These are phyloP conservation scores for Lumbricus terrestris DNA, from an alignment of 2,888 invertebrate species.

Conservation along the genomic window DNA sequence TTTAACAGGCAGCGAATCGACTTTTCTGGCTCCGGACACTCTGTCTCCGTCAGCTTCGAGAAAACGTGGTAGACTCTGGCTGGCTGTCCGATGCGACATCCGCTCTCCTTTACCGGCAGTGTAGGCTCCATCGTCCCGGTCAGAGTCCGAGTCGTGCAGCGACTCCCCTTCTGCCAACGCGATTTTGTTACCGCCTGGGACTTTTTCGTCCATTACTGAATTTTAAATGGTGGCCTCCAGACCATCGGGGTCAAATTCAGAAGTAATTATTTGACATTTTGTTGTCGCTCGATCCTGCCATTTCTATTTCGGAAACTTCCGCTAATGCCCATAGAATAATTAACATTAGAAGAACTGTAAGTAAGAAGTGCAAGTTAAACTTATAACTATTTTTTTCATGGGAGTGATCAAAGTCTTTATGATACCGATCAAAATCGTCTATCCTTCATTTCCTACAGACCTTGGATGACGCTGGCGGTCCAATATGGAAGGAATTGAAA, in stretches of 20 bases:
- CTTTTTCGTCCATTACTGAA: slow-evolving; percentile 10
- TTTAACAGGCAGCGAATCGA: slow-evolving; percentile 27
- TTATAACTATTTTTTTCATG: no score
- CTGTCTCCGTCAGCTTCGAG: not conserved
- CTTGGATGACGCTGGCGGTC: no score
- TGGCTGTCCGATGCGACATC: slow-evolving; percentile 5
- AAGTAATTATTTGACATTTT: not conserved
- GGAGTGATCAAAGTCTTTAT: no score
- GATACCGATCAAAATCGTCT: no score
- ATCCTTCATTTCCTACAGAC: no score
- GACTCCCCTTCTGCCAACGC: slow-evolving; percentile 10
- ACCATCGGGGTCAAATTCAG: not conserved
- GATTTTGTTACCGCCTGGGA: slow-evolving; percentile 8
- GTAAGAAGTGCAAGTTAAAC: not conserved
- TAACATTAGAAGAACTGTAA: not conserved
- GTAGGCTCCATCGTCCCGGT: not conserved
- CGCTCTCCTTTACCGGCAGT: not conserved
- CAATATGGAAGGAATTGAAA: no score
- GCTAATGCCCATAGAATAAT: not conserved
- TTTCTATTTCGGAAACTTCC: not conserved
- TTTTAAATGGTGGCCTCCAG: not conserved
- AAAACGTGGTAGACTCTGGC: slow-evolving; percentile 17
- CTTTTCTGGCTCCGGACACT: not conserved
- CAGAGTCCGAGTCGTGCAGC: not conserved
- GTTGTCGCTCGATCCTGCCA: no score